phyloP scores from a whole-genome alignment of 2,888 invertebrate genomes.

The Polydrusus tereticollis region DNA sequence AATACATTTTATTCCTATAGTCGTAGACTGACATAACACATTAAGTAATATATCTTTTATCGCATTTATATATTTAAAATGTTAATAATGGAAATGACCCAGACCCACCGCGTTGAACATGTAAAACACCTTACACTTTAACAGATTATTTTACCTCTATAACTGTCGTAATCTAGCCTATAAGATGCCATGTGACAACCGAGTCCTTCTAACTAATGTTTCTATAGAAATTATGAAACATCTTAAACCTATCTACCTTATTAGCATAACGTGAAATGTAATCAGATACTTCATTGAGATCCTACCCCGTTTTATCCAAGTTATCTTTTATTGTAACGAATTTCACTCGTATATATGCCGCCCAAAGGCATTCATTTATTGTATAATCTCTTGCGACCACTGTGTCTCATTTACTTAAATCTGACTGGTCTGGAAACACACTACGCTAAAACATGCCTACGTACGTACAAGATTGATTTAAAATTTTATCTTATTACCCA shows the following conservation, averaged over 20 bases:
- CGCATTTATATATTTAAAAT: not conserved
- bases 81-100: not conserved
- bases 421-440: no score
- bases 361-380: not conserved
- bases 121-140: not conserved
- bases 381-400: no score
- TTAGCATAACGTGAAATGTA: not conserved
- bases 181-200: not conserved
- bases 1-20: no score
- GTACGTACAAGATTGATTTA: no score
- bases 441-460: no score
- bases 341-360: not conserved
- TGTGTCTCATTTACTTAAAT: no score
- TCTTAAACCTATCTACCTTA: not conserved
- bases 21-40: no score
- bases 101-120: not conserved
- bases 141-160: not conserved
- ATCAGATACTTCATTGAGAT: conserved; percentile 16
- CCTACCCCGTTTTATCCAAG: not conserved
- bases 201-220: not conserved
- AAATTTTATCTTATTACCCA: no score
- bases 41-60: no score
- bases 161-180: not conserved
- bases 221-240: not conserved
- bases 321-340: conserved; percentile 19